phyloP scores from a whole-genome alignment of 2,888 invertebrate species.

The Lithodes maja region DNA sequence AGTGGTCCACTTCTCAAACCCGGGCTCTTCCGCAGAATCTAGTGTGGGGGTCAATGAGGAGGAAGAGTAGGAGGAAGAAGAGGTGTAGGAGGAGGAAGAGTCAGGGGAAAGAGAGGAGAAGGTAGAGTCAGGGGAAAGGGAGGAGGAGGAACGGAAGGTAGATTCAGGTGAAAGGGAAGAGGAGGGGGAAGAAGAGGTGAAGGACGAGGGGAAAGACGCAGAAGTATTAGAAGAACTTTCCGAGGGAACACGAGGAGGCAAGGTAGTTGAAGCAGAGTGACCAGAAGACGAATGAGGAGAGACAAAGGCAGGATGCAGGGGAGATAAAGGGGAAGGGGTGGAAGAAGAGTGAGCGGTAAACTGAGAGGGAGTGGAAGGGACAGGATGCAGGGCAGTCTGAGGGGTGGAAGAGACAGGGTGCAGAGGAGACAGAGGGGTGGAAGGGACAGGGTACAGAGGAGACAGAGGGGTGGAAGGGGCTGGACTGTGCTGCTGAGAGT shows the following conservation, averaged over 20 bases:
- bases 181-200: neutral
- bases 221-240: neutral
- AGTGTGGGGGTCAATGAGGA: neutral
- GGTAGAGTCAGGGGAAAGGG: neutral
- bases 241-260: too few relatives aligned
- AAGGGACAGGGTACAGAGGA: neutral
- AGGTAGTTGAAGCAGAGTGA: too few relatives aligned
- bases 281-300: too few relatives aligned
- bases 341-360: neutral
- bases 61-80: neutral
- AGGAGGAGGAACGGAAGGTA: neutral
- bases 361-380: neutral
- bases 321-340: neutral
- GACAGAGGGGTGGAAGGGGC: slow-evolving; percentile 11
- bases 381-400: neutral
- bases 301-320: too few relatives aligned
- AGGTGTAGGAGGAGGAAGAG: neutral
- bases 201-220: neutral
- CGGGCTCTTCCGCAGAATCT: slow-evolving; percentile 19
- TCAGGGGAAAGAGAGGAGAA: too few relatives aligned
- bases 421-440: neutral
- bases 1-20: neutral
- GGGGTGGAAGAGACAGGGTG: neutral
- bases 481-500: slow-evolving; percentile 21
- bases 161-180: too few relatives aligned